Evolutionary conservation across 1,140 invertebrate genomes (phyloP).

Genomic region (Lutraria rhynchaena): DNA sequence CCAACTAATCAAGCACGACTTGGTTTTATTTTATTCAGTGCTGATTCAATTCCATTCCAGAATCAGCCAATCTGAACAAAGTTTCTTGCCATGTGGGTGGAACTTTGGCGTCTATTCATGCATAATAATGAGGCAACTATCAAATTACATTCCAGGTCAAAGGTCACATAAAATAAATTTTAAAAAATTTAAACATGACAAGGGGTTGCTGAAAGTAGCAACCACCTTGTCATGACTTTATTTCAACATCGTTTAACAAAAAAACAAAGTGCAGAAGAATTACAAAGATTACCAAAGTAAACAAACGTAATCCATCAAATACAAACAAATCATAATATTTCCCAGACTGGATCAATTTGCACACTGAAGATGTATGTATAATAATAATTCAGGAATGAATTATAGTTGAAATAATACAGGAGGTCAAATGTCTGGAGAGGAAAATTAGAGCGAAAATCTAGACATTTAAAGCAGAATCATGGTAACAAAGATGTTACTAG

Average conservation of each 20-base stretch:
- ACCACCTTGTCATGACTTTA: constrained; percentile 26
- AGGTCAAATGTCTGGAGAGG: too few relatives aligned
- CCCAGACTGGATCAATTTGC: too few relatives aligned
- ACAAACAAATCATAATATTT: too few relatives aligned
- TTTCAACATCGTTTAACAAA: constrained; percentile 6
- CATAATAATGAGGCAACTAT: background rate
- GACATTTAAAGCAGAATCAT: too few relatives aligned
- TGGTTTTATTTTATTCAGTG: background rate
- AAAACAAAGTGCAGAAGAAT: background rate
- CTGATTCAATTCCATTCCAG: constrained; percentile 16
- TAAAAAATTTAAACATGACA: constrained; percentile 55
- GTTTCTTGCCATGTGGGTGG: constrained; percentile 14
- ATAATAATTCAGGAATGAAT: too few relatives aligned
- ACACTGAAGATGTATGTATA: too few relatives aligned
- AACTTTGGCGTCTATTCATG: background rate
- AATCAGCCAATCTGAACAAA: constrained; percentile 39
- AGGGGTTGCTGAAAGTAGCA: constrained; percentile 25
- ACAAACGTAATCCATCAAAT: too few relatives aligned
- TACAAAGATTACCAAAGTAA: too few relatives aligned
- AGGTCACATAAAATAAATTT: constrained; percentile 58
- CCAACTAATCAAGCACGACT: background rate
- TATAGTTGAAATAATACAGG: too few relatives aligned
- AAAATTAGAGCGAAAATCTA: too few relatives aligned
- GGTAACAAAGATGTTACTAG: too few relatives aligned
- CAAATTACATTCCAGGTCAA: constrained; percentile 51